These are phyloP conservation scores for Steinernema khuongi DNA, from an alignment of 1,140 invertebrate genomes.

Conservation along the genomic window DNA sequence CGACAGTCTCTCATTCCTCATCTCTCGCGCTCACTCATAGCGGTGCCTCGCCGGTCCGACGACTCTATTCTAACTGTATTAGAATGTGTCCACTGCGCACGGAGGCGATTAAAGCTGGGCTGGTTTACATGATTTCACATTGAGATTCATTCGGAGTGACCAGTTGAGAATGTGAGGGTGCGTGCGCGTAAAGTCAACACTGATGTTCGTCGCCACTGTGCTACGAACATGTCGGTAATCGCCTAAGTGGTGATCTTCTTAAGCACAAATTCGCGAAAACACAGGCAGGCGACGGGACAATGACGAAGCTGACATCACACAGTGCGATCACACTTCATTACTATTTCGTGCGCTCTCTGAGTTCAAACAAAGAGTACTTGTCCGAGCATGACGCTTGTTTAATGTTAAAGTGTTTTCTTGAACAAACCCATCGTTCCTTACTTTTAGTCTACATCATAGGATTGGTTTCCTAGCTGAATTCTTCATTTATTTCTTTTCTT, in stretches of 20 bases:
- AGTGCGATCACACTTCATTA: neutral
- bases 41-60: too few species aligned
- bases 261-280: neutral
- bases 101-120: too few species aligned
- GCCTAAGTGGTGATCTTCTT: conserved; percentile 9
- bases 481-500: too few species aligned
- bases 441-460: neutral
- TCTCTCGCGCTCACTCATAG: too few species aligned
- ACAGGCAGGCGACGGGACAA: neutral
- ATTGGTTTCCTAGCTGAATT: too few species aligned
- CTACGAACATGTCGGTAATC: conserved; percentile 3
- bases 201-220: too few species aligned
- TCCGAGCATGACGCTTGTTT: too few species aligned
- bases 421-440: too few species aligned
- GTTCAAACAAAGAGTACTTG: neutral
- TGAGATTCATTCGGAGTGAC: neutral
- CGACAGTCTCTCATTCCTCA: neutral
- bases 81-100: too few species aligned
- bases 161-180: neutral
- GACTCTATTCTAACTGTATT: too few species aligned
- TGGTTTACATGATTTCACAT: too few species aligned
- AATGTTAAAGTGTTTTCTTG: too few species aligned
- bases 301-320: neutral
- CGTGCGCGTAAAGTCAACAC: neutral
- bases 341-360: neutral